phyloP scores from a whole-genome alignment of 2,888 invertebrate species.

The Thalpophila matura region DNA sequence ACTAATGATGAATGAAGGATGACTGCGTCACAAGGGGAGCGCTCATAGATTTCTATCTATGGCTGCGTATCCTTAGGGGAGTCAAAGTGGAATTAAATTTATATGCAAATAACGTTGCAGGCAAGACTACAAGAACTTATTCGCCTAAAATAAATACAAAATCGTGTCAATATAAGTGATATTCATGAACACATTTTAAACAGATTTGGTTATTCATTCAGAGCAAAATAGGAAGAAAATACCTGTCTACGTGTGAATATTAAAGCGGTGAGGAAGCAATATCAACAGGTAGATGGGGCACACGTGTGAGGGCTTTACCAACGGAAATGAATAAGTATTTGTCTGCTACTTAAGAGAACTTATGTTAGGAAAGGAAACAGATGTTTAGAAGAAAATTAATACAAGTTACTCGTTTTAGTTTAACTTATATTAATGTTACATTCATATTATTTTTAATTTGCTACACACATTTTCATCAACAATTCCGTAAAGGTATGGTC shows the following conservation, averaged over 20 bases:
- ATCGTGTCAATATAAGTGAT: too few relatives aligned
- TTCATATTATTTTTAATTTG: neutral
- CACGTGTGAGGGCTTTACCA: constrained; percentile 2
- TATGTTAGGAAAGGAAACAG: neutral
- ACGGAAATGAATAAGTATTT: constrained; percentile 43
- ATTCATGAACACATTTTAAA: neutral
- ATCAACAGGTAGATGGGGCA: constrained; percentile 30
- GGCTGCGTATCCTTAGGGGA: too few relatives aligned
- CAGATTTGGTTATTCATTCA: neutral
- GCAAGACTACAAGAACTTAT: neutral
- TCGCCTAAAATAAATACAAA: neutral
- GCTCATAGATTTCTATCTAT: too few relatives aligned
- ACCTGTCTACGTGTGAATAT: constrained; percentile 21
- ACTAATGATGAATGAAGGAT: too few relatives aligned
- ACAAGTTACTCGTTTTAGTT: neutral
- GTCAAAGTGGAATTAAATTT: too few relatives aligned
- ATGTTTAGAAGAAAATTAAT: constrained; percentile 8
- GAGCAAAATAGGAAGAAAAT: constrained; percentile 8
- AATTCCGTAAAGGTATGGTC: too few relatives aligned
- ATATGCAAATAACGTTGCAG: neutral
- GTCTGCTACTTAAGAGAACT: neutral
- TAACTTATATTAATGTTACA: neutral
- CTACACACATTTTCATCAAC: neutral
- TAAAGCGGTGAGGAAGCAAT: constrained; percentile 31
- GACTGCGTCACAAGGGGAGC: too few relatives aligned